Evolutionary conservation across 2,888 invertebrate genomes (phyloP), one percentile per base, ranked within the genome.

Genomic region (Sarcophaga caerulescens): DNA sequence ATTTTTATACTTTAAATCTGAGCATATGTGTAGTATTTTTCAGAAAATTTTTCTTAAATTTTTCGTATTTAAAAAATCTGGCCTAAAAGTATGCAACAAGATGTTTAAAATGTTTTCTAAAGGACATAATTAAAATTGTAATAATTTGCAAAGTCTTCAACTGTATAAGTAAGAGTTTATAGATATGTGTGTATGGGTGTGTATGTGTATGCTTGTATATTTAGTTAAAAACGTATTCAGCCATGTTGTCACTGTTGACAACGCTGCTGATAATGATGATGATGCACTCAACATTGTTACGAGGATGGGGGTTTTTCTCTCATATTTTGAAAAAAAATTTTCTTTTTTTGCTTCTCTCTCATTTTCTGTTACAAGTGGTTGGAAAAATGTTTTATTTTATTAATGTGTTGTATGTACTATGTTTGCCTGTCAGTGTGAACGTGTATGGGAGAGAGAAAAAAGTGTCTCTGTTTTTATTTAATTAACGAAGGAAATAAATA

Each of bases 391-490:
- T 57, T 63, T 44, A 78, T 52, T 63, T 69, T 14, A 60, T 62
- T 47, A n/a, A 77, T n/a, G 19, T 44, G 45, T 23, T 23, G n/a
- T 21, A 14, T 57, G 45, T 76, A n/a, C 1, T 23, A 4, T 14
- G 23, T 19, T 1, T 25, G 25, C 25, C 25, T 35, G 6, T 35
- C 6, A 35, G 35, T 35, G 35, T 35, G 6, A 2, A 35, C 6
- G 2, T 2, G 35, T 35, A 35, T 35, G 6, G 6, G 35, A 35
- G 35, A 35, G 35, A 10, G 8, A 35, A 35, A 35, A 35, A 35
- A 35, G 35, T 35, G 35, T 35, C 17, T 25, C 44, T 45, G 66
- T 80, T 71, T 78, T 73, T 66, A 73, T 73, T 81, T 68, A 74
- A 81, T 74, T 74, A 81, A 68, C 19, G 45, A 19, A 19, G 52